Base-by-base conservation (phyloP, 1,140 invertebrate genomes). In the Sinella curviseta region DNA sequence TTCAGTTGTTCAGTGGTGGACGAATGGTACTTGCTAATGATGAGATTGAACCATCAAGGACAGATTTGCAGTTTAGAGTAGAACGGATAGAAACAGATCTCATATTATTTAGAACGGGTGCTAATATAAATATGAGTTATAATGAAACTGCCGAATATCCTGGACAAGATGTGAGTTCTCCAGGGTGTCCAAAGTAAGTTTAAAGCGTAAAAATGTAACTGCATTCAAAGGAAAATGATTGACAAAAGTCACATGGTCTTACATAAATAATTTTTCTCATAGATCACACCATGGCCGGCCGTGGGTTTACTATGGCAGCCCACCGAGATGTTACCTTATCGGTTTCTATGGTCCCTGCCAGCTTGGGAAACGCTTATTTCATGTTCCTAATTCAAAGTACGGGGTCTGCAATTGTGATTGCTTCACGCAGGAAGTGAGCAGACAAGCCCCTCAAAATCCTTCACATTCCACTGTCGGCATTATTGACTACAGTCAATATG, bases 351-450 rank as follows among this genome's bases (percentile, higher is more conserved):
- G 65, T 70, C 65, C 65, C 8, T 70, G 65, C 31, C 65, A 24
- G 3, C 24, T 8, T 8, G 65, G 65, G 14, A 2, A 70, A 70
- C 26, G 65, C 30, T 1, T 70, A 31, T 70, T 31, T 70, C 31
- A 31, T 3, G 65, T 70, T 8, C 4, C 8, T 4, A 70, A 14
- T 14, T 70, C 65, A 31, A 70, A 70, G 8, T 33, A 70, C 30
- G 65, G 65, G 8, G 65, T 70, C 8, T 70, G 65, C 65, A 70
- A 70, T 24, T 70, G 65, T 70, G 65, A 70, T 24, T 70, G 65
- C 31, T 70, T 70, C 65, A 30, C 65, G 4, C 8, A 8, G 8
- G 12, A 60, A 60, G 57, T n/a, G 12, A 30, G n/a, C n/a, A n/a
- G n/a, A n/a, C n/a, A 70, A 70, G 12, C 31, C 1, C 12, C 28